Base-by-base conservation (phyloP, 2,797 vertebrate species). In the Momotus momota region DNA sequence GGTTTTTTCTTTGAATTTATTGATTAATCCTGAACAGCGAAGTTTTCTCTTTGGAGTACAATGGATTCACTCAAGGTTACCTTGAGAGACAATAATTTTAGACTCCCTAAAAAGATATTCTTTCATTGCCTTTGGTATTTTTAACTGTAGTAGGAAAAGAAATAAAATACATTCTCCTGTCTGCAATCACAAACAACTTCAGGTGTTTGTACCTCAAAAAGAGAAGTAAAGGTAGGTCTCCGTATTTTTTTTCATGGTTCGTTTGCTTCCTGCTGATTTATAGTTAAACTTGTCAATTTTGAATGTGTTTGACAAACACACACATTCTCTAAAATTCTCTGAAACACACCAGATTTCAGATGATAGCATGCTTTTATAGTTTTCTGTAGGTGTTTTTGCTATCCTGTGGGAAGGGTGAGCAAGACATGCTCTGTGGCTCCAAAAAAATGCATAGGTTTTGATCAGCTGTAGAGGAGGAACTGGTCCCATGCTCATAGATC, bases 381-480 rank as follows among this genome's bases (percentile, higher is more conserved):
- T 74, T 84, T 16, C 14, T 26, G 20, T 26, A 15, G 27, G 2
- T 55, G n/a, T 78, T 84, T 33, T 72, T 7, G 35, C 12, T n/a
- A 2, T 5, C 5, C 29, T 57, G 48, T 55, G 13, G 8, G 14
- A 4, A 3, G 3, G 3, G 16, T 21, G 16, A 6, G 6, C 9
- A 79, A 17, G 9, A 19, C 43, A 51, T 27, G 1, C 10, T 60
- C 19, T 55, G 11, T 78, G 21, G 4, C 10, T 71, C 10, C n/a
- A 75, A 23, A 75, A 29, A 48, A 88, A 79, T 65, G 6, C 46
- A 6, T 1, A 8, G 6, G 21, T 16, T 91, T 81, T 72, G 8
- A 9, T 67, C 46, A 89, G n/a, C 33, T 10, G 1, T 16, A 64
- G 13, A 48, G 11, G 17, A 64, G 40, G 20, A 48, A 49, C 2